Base-by-base conservation (phyloP, 2,113 vertebrate genomes). In the Triplophysa tibetana region DNA sequence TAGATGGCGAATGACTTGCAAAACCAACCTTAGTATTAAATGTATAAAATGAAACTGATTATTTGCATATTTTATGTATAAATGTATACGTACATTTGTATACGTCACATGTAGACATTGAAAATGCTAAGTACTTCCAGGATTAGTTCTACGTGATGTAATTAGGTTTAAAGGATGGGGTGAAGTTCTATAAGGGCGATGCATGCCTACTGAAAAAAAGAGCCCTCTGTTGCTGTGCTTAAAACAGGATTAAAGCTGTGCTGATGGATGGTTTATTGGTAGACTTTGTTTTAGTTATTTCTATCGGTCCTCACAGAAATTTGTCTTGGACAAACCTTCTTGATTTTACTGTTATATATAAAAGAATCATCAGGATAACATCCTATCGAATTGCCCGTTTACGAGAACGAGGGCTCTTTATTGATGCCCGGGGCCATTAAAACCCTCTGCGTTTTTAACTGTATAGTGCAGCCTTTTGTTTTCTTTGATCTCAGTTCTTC, bases 381-480 rank as follows among this genome's bases (percentile, higher is more conserved):
- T 33, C 48, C 63, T 66, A 61, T 65, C 21, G 41, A 50, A 17
- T 43, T 64, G 68, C 23, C 26, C 29, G 24, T 79, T 52, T 52
- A 65, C n/a, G 41, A 80, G 69, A 76, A 45, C 19, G 24, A 76
- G 68, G 54, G 13, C 48, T 11, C 45, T 65, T 74, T 72, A 38
- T 58, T 21, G 65, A 61, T 50, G 64, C 65, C 41, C 16, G 63
- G 43, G 79, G 63, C 72, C 79, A 61, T 17, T 48, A 70, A 76
- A 75, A 82, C 43, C 9, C 64, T 63, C 85, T 81, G 89, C 87
- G 84, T 89, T 87, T 87, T 84, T 78, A n/a, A 65, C 86, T 81
- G 86, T 87, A 92, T 89, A 91, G 89, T 88, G 88, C 86, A 88
- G 88, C 87, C 88, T 88, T 91, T 91, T 91, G 90, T 91, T 92